These are phyloP conservation scores for Isichthys henryi DNA, from an alignment of 2,113 vertebrate species.

Conservation along the genomic window DNA sequence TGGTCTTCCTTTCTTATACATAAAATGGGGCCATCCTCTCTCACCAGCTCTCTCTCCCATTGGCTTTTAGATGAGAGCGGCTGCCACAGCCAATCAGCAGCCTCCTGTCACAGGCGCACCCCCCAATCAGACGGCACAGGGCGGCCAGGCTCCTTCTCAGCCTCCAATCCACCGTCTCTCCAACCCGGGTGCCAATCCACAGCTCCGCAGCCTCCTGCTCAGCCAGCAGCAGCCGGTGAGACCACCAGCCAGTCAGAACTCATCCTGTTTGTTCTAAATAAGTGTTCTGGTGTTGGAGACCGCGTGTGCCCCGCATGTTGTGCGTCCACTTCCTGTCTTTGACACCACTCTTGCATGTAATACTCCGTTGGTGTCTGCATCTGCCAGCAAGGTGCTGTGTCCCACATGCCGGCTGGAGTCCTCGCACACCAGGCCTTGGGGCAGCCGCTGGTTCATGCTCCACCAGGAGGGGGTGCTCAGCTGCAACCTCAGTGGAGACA, in stretches of 20 bases:
- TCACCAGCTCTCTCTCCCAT: background rate
- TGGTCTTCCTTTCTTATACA: background rate
- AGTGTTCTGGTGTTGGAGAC: background rate
- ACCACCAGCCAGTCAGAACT: background rate
- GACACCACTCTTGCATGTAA: background rate
- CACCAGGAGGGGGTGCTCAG: constrained; percentile 68
- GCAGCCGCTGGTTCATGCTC: constrained; percentile 67
- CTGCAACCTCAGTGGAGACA: constrained; percentile 71
- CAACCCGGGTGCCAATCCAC: constrained; percentile 85
- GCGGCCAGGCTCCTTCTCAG: constrained; percentile 62
- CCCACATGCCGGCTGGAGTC: constrained; percentile 68
- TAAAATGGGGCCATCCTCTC: background rate
- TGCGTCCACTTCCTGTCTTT: background rate
- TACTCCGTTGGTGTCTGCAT: background rate
- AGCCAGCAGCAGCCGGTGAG: constrained; percentile 81
- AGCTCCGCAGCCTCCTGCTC: constrained; percentile 84
- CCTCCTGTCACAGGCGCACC: constrained; percentile 59
- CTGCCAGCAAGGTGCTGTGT: constrained; percentile 65
- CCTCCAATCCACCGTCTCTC: constrained; percentile 74
- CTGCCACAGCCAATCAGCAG: constrained; percentile 63
- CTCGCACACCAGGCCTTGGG: constrained; percentile 72
- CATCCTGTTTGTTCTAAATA: background rate
- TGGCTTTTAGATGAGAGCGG: constrained; percentile 63
- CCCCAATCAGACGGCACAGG: constrained; percentile 62
- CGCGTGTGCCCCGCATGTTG: background rate